Evolutionary conservation across 2,888 invertebrate species (phyloP).

Genomic region (Cheilosia impressa): DNA sequence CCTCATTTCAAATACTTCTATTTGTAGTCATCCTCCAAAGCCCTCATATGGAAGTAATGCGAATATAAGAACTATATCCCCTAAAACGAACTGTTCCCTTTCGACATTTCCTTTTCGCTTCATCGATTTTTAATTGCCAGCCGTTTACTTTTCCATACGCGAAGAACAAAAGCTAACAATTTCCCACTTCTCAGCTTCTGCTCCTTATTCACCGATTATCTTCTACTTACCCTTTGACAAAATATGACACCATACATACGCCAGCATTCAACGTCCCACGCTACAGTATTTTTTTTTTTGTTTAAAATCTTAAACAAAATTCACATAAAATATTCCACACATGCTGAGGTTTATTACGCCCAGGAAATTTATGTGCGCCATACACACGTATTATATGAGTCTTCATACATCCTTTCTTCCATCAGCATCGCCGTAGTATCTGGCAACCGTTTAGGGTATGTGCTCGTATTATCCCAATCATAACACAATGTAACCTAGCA

Average conservation of each 20-base stretch:
- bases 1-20: too few relatives aligned
- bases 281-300: neutral
- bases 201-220: conserved; percentile 19
- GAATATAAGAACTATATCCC: neutral
- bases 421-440: neutral
- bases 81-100: neutral
- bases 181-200: neutral
- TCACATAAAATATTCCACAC: conserved; percentile 47
- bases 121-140: conserved; percentile 27
- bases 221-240: conserved; percentile 6
- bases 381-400: conserved; percentile 10
- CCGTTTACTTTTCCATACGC: neutral
- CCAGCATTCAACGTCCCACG: neutral
- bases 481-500: conserved; percentile 45
- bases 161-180: neutral
- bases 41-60: neutral
- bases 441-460: conserved; percentile 43
- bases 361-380: conserved; percentile 29
- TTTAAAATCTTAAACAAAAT: neutral
- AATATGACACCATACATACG: neutral
- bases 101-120: neutral
- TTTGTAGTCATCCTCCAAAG: neutral
- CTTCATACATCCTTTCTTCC: neutral
- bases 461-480: conserved; percentile 48
- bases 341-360: conserved; percentile 36